Percentiles rank a stretch among this genome's conserved stretches.
Evolutionary conservation across 1,140 invertebrate species (phyloP).

Genomic region (Proales similis): DNA sequence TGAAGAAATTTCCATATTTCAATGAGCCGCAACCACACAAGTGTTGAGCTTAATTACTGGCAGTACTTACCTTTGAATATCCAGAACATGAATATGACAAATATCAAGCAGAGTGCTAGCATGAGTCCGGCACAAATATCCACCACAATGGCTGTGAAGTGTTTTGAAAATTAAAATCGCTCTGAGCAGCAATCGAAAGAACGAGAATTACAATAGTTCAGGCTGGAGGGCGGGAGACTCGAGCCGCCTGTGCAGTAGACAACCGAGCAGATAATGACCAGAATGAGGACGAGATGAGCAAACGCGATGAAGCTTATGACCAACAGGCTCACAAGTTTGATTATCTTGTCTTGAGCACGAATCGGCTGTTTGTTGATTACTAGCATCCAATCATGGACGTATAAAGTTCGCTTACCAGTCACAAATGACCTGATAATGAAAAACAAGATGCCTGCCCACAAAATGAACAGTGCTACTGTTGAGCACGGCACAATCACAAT

Average conservation of each 20-base stretch:
- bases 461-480: conserved; percentile 1
- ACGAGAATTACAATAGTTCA: conserved; percentile 19
- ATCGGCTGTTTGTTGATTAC: background rate
- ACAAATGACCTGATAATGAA: conserved; percentile 7
- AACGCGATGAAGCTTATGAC: conserved; percentile 2
- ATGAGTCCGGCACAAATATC: conserved; percentile 25
- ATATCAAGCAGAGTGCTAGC: conserved; percentile 9
- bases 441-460: conserved; percentile 25
- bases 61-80: conserved; percentile 28
- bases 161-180: background rate
- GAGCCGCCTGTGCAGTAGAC: conserved; percentile 29
- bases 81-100: conserved; percentile 33
- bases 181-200: background rate
- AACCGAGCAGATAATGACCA: conserved; percentile 21
- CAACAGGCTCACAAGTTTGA: background rate
- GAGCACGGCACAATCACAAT: conserved; percentile 27
- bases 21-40: too few species aligned
- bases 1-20: too few species aligned
- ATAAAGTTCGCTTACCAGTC: too few species aligned
- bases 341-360: background rate
- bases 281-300: conserved; percentile 13
- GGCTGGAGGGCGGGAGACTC: background rate
- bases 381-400: too few species aligned
- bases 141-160: conserved; percentile 15
- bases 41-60: too few species aligned